Evolutionary conservation across 2,113 vertebrate species (phyloP), one percentile per base, ranked within the genome.

Genomic region (Pluvianellus socialis): DNA sequence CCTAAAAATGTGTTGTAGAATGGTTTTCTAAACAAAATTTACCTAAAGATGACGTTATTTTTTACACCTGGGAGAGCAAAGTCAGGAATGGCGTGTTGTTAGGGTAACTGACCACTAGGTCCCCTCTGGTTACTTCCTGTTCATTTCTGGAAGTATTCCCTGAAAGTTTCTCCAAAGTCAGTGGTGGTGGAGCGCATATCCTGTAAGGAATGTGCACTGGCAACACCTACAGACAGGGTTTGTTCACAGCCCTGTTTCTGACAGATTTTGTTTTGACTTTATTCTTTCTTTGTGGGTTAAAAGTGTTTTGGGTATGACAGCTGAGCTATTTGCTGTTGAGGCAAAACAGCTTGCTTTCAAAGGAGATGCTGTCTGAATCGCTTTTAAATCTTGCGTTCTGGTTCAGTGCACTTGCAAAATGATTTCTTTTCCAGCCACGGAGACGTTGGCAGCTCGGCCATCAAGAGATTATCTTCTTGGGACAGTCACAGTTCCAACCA

Each of bases 381-480:
- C 35, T 67, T 82, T 16, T 63, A 28, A 58, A 38, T 72, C n/a
- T 52, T 50, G 4, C 0, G 0, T 50, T 61, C 17, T 10, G 12
- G 4, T 42, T 59, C 4, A 2, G 2, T 58, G 8, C 72, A 17
- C 52, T 79, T 79, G 27, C n/a, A 26, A 28, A 67, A 17, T 77
- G 6, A 35, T 88, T 53, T 62, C 1, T 59, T 96, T 95, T 93
- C 58, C 65, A 98, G 97, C 76, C 63, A 61, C 88, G 30, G 81
- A 75, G 59, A 63, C 66, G 24, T 4, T 58, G 86, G 88, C 80
- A 93, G 86, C 92, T 55, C 93, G 85, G 12, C 52, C 97, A 19
- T 91, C 94, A 26, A 95, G 86, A 84, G 98, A 98, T 53, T 97
- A 96, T 87, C 96, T 98, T 11, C 98, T 98, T 55, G 98, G 98